Evolutionary conservation across 1,140 invertebrate species (phyloP), one percentile per base, ranked within the genome.

Genomic region (Achroia grisella): DNA sequence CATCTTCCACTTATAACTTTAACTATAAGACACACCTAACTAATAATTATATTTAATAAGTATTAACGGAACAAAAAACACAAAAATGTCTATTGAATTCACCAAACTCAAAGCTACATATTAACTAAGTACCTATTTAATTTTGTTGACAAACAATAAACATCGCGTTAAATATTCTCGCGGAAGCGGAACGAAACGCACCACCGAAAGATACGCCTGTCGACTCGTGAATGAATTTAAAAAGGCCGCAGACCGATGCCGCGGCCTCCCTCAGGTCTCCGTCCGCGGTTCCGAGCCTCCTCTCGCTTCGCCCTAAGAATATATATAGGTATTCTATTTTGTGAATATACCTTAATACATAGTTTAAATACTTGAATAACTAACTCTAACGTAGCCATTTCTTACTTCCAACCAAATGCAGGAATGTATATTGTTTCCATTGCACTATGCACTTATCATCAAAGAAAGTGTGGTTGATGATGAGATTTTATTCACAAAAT

Each of bases 81-180:
- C 46, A 53, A 48, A 45, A 52, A 45, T 52, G 47, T 61, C 39
- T 44, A 48, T 59, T 61, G 23, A 48, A 52, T 44, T 62, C 76
- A 78, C 72, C 48, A 53, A 67, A 62, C 70, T 71, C 71, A 60
- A 40, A 46, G 52, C 61, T 39, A 47, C 23, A 27, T 60, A 56
- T 52, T 37, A 54, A 51, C 48, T 55, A 51, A 56, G 32, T 54
- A 28, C 41, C 28, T 10, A 50, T 72, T 58, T 23, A 3, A 23
- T 23, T 69, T 79, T 80, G 74, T 81, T 78, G 69, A 77, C 53
- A 84, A 78, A 79, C 73, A 79, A 70, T 63, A 57, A 56, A 71
- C 69, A 73, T 73, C 69, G 70, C 62, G 68, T 14, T 39, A 39
- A 36, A 43, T 56, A 41, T 11, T 28, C 30, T 35, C 43, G 40